Base-by-base conservation (phyloP, 2,113 vertebrate genomes). In the Cephalophus harveyi region DNA sequence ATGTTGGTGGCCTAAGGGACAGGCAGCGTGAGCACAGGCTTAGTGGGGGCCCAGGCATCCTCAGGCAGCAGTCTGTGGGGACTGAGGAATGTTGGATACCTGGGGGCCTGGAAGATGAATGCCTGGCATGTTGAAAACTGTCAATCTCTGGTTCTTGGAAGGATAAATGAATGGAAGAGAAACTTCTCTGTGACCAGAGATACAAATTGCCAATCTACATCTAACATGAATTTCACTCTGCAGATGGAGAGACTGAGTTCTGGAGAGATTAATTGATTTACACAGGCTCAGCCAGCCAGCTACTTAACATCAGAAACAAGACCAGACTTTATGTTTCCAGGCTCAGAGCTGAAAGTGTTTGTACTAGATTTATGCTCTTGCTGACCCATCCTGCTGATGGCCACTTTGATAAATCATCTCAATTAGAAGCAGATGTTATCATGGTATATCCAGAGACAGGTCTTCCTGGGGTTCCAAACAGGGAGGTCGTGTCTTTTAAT, bases 351-450 rank as follows among this genome's bases (percentile, higher is more conserved):
- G 52, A 79, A 82, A 62, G 85, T 76, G 85, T 92, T 79, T 96
- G 46, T 40, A 60, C 50, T 94, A 83, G 87, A 97, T 96, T 93
- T 62, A 71, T 74, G 91, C 33, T 71, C 85, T 95, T 85, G 86
- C 92, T 46, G 82, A 96, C 87, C 92, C 10, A 0, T 89, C 78
- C 88, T 48, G n/a, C 95, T 97, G 97, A 96, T 93, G 91, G 96
- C 82, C 97, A 94, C 91, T 96, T 91, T 94, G 97, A 97, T 94
- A 97, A 97, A 97, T 96, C 92, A 96, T 96, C 82, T 96, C 96
- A 91, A 94, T 95, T 96, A 97, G 96, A 96, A 97, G 87, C 94
- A 97, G 92, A 96, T 95, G 88, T 64, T 91, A 93, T 79, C 85
- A 27, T 10, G 91, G 81, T 71, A 30, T 71, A 96, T 74, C 40